Conservation (phyloP, 2,888 invertebrate species). For the Tipula vernalis region DNA sequence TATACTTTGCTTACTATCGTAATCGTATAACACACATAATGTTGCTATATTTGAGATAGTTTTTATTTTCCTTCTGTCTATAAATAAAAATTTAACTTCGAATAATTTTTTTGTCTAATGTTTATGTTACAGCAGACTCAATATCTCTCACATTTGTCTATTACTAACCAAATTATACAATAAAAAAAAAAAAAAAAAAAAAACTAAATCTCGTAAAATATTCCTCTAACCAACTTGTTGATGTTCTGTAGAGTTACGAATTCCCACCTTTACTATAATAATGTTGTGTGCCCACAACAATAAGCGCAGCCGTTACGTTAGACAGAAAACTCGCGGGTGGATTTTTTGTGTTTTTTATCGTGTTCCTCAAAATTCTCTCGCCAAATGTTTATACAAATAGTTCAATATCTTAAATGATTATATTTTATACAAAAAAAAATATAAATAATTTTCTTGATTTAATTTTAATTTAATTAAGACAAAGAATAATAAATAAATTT, state of each 20-base stretch:
- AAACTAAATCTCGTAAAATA: background rate
- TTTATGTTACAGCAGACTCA: background rate
- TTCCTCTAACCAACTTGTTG: background rate
- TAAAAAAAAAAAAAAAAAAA: background rate
- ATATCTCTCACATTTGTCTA: background rate
- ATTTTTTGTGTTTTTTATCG: background rate
- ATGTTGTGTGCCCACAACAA: background rate
- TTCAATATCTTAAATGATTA: background rate
- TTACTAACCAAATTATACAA: background rate
- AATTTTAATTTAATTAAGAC: background rate
- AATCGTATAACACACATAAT: background rate
- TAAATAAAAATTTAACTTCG: background rate
- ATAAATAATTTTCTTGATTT: background rate
- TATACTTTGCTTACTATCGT: background rate
- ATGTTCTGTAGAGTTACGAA: background rate
- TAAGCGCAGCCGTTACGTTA: background rate
- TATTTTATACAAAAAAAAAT: background rate
- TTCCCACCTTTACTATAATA: background rate
- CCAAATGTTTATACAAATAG: background rate
- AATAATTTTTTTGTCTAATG: background rate
- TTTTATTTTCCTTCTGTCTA: background rate
- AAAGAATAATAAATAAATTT: background rate
- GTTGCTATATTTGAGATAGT: background rate
- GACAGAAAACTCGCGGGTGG: background rate
- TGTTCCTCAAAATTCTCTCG: background rate